Base-by-base conservation (phyloP, 2,113 vertebrate genomes). In the Thomomys bottae region DNA sequence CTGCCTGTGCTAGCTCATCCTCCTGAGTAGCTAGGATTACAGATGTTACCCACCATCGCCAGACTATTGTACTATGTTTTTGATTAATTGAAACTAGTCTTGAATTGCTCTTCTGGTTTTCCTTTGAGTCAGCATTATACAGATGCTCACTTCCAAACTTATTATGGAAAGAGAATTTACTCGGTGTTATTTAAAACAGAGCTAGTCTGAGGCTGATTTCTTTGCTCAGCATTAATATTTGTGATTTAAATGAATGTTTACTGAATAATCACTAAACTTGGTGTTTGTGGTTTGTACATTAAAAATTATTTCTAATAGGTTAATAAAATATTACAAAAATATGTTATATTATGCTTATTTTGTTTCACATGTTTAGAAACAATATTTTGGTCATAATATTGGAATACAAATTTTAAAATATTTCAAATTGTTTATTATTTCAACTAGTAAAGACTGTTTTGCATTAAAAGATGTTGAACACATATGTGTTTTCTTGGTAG, bases 31-130 rank as follows among this genome's bases (percentile, higher is more conserved):
- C 49, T 54, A 17, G 49, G 11, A 54, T 54, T 54, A 20, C 49
- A 54, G 49, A 54, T 54, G 49, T 11, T 8, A 49, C 14, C 45
- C 45, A 49, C 49, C 49, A 54, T 54, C 49, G 4, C 14, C 18
- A 15, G 11, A 15, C 17, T 14, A 17, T 54, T 54, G 49, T 54
- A 15, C 49, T 54, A 17, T 54, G 49, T 54, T 54, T 57, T 66
- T 45, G 15, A 26, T 64, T 89, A 63, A 32, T 88, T 67, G 36
- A 88, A 79, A 42, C 49, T 79, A 79, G 64, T 89, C 23, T 89
- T 72, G 17, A 66, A 40, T 8, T 34, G n/a, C n/a, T 23, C 11
- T 71, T 68, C 45, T 38, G 26, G 49, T 77, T 77, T 61, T 70
- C 32, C 40, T 70, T 67, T 64, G 57, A 71, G 42, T 67, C 18